Evolutionary conservation across 1,140 invertebrate genomes (phyloP).

Genomic region (Drosophila parvula): DNA sequence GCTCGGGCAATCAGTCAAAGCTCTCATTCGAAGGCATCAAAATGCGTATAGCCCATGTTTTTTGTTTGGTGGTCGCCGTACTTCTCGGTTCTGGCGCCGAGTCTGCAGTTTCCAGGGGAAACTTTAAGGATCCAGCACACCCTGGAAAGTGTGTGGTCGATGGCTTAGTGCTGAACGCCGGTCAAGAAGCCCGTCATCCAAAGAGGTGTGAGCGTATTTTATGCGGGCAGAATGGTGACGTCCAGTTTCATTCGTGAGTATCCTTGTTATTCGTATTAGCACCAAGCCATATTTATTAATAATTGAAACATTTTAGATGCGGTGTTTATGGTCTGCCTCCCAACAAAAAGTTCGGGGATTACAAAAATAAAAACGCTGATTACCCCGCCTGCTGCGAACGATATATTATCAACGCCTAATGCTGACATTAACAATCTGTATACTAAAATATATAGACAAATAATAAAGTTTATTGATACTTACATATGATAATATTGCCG

Average conservation of each 20-base stretch:
- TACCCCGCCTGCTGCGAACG: conserved; percentile 37
- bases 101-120: conserved; percentile 14
- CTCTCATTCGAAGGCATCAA: conserved; percentile 8
- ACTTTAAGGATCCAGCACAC: conserved; percentile 26
- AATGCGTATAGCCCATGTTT: conserved; percentile 15
- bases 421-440: background rate
- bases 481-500: too few relatives aligned
- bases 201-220: conserved; percentile 12
- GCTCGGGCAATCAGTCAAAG: background rate
- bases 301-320: conserved; percentile 14
- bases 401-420: conserved; percentile 16
- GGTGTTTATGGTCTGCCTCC: conserved; percentile 10
- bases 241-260: conserved; percentile 21
- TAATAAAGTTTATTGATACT: background rate
- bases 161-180: conserved; percentile 12
- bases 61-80: conserved; percentile 4
- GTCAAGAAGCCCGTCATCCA: conserved; percentile 31
- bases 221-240: conserved; percentile 11
- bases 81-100: background rate
- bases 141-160: conserved; percentile 44
- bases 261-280: background rate
- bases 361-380: conserved; percentile 19
- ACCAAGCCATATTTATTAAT: background rate
- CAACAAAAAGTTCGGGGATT: conserved; percentile 23
- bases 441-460: background rate